These are phyloP conservation scores for Drymonia ruficornis DNA, from an alignment of 2,888 invertebrate species.

Conservation along the genomic window DNA sequence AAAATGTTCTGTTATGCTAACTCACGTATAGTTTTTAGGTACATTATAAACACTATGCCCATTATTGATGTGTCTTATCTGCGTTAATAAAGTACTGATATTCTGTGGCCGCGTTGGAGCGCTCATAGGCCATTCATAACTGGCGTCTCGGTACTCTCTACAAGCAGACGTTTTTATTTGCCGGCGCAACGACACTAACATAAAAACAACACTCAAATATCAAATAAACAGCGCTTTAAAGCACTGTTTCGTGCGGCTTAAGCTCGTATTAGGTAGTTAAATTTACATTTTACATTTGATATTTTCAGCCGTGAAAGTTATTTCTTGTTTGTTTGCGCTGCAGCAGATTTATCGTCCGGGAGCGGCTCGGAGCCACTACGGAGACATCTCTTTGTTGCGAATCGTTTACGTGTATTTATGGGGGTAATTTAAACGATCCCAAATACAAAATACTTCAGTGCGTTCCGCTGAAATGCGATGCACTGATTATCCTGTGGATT, in stretches of 20 bases:
- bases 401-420: conserved; percentile 76
- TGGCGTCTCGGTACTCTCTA: conserved; percentile 50
- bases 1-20: too few species aligned
- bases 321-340: conserved; percentile 64
- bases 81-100: conserved; percentile 26
- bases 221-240: conserved; percentile 77
- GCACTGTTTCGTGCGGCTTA: conserved; percentile 68
- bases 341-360: conserved; percentile 68
- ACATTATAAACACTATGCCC: neutral
- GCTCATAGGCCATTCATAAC: conserved; percentile 79
- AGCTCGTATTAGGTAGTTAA: conserved; percentile 81
- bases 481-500: conserved; percentile 54
- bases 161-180: conserved; percentile 81
- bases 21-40: neutral
- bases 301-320: conserved; percentile 80
- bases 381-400: conserved; percentile 70
- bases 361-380: conserved; percentile 49
- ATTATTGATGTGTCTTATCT: conserved; percentile 38
- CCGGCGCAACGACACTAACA: conserved; percentile 67
- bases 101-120: conserved; percentile 55
- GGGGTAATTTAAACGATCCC: conserved; percentile 70
- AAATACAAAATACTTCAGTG: conserved; percentile 68
- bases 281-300: conserved; percentile 83
- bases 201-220: conserved; percentile 79
- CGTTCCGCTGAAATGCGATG: conserved; percentile 57